These are phyloP conservation scores for Maccullochella peelii DNA, from an alignment of 2,113 vertebrate genomes.

Conservation along the genomic window DNA sequence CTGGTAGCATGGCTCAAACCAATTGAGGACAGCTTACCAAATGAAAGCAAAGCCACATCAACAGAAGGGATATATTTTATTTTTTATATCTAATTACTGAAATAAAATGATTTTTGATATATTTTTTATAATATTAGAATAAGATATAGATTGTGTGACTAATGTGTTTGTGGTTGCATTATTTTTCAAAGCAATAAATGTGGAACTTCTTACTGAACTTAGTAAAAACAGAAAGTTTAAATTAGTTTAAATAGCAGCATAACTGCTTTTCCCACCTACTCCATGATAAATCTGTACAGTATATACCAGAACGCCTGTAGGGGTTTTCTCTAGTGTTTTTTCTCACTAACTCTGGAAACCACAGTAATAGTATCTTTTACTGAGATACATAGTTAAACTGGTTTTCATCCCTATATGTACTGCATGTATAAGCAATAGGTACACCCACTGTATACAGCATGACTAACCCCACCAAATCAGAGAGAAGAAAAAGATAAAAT, in stretches of 20 bases:
- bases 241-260: not conserved
- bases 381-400: not conserved
- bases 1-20: not conserved
- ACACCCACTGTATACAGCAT: not conserved
- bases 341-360: not conserved
- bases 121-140: not conserved
- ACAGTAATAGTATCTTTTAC: not conserved
- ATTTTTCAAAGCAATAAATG: not conserved
- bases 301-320: not conserved
- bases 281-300: not conserved
- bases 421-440: not conserved
- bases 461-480: not conserved
- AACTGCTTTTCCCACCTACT: not conserved
- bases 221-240: not conserved
- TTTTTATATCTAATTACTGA: not conserved
- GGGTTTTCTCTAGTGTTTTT: not conserved
- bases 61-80: not conserved
- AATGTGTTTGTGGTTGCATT: not conserved
- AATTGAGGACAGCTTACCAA: not conserved
- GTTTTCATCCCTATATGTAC: not conserved
- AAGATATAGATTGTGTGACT: not conserved
- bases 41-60: not conserved
- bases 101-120: not conserved
- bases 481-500: not conserved
- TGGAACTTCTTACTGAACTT: not conserved